Conservation (phyloP, 2,113 vertebrate genomes). For the Etheostoma cragini region DNA sequence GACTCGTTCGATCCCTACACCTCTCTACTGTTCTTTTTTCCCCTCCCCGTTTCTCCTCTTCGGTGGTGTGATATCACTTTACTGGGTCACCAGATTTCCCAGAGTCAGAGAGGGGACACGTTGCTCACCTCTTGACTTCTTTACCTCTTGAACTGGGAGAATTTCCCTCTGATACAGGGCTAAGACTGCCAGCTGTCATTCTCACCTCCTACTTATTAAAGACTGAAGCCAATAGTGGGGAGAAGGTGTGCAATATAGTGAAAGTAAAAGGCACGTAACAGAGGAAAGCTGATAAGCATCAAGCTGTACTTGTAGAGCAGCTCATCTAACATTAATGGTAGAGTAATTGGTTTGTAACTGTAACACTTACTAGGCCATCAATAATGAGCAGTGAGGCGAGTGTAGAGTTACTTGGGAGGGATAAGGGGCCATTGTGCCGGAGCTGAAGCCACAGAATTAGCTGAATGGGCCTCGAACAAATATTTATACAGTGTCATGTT, state of each 20-base stretch:
- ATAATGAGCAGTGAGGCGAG: slow-evolving; percentile 80
- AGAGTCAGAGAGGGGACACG: slow-evolving; percentile 77
- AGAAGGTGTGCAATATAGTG: slow-evolving; percentile 62
- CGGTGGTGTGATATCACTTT: slow-evolving; percentile 79
- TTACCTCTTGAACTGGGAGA: slow-evolving; percentile 82
- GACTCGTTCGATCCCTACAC: slow-evolving; percentile 56
- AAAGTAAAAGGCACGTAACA: slow-evolving; percentile 64
- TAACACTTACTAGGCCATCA: slow-evolving; percentile 87
- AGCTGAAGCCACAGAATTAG: slow-evolving; percentile 72
- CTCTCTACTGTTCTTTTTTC: slow-evolving; percentile 30
- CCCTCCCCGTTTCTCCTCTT: slow-evolving; percentile 41
- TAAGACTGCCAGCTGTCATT: slow-evolving; percentile 79
- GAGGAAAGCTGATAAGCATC: slow-evolving; percentile 80
- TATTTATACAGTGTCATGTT: slow-evolving; percentile 85
- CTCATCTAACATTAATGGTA: slow-evolving; percentile 86
- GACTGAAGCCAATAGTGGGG: slow-evolving; percentile 44
- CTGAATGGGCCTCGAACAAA: slow-evolving; percentile 83
- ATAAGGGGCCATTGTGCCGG: slow-evolving; percentile 70
- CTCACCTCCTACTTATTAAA: slow-evolving; percentile 73
- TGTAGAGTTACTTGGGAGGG: slow-evolving; percentile 79
- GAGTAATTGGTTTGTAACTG: slow-evolving; percentile 90
- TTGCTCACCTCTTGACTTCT: slow-evolving; percentile 81
- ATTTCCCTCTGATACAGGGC: slow-evolving; percentile 39
- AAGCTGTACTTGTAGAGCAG: slow-evolving; percentile 79
- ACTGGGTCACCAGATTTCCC: slow-evolving; percentile 83